Base-by-base conservation (phyloP, 2,113 vertebrate species). In the Notothenia coriiceps region DNA sequence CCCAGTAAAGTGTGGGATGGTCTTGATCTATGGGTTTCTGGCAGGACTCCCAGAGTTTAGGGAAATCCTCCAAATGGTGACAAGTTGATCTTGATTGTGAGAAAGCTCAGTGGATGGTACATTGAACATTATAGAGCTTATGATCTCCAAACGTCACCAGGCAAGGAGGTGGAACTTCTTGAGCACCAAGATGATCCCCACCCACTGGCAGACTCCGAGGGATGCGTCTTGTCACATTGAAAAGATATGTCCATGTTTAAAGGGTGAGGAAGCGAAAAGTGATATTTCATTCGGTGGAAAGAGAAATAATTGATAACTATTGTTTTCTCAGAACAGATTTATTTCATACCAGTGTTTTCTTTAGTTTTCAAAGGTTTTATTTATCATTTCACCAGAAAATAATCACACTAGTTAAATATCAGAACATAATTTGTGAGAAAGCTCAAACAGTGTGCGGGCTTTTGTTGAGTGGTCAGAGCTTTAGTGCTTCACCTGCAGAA, bases 11-110 rank as follows among this genome's bases (percentile, higher is more conserved):
- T 66, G 46, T 65, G 76, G 76, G 43, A 89, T 87, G 79, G 77
- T 88, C 56, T 77, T 87, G 79, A 79, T 88, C 56, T 77, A 78
- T 15, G 70, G 84, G 64, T 83, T 83, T 71, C 13, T 80, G 46
- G 78, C 74, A 82, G 79, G 82, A 67, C 57, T 80, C 33, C 80
- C 79, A 80, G 77, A 86, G 52, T 88, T 90, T 50, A 4, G 47
- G 65, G 74, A 90, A 82, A 90, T 86, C 17, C 71, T 86, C 40
- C 83, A 88, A 44, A 90, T 84, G 54, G 52, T 82, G 62, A 86
- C 18, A 78, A 84, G 49, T 25, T 25, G 25, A 25, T 25, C 25
- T 25, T 25, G 2, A 25, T 25, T 25, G 25, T 25, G 25, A 25
- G 2, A 25, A 25, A 2, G 25, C 25, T 25, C 25, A 25, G 25